These are phyloP conservation scores for Microchrysa polita DNA, from an alignment of 2,888 invertebrate genomes.

Conservation along the genomic window DNA sequence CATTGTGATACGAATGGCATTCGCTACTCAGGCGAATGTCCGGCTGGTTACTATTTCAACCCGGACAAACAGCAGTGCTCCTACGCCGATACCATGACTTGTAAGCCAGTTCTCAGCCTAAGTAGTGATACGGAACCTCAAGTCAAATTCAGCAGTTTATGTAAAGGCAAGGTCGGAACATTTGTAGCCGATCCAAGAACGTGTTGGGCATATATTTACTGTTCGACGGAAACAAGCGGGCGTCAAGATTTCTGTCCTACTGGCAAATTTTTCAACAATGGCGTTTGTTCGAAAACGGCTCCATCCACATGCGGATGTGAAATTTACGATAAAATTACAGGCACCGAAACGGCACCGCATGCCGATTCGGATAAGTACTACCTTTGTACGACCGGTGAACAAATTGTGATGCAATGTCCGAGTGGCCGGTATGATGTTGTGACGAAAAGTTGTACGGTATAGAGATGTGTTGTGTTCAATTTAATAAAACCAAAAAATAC, in stretches of 20 bases:
- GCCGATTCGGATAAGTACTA: neutral
- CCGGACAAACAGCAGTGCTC: neutral
- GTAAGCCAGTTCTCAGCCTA: neutral
- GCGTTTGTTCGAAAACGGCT: neutral
- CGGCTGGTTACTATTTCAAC: neutral
- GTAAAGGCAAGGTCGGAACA: neutral
- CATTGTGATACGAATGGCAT: neutral
- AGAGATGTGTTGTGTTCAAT: no score
- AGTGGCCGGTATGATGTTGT: neutral
- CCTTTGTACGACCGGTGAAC: neutral
- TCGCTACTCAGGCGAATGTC: no score
- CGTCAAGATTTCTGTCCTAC: neutral
- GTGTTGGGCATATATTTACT: neutral
- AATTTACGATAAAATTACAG: neutral
- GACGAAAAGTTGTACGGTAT: neutral
- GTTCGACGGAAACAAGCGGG: neutral
- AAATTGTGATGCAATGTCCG: neutral
- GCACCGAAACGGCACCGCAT: neutral
- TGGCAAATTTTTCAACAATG: conserved; percentile 5
- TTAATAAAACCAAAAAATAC: no score
- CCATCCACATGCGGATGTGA: neutral
- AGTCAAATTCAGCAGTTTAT: neutral
- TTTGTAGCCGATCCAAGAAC: neutral
- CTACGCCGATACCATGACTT: neutral
- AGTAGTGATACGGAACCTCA: neutral